phyloP scores from a whole-genome alignment of 1,140 invertebrate genomes.

The Telenomus remus region DNA sequence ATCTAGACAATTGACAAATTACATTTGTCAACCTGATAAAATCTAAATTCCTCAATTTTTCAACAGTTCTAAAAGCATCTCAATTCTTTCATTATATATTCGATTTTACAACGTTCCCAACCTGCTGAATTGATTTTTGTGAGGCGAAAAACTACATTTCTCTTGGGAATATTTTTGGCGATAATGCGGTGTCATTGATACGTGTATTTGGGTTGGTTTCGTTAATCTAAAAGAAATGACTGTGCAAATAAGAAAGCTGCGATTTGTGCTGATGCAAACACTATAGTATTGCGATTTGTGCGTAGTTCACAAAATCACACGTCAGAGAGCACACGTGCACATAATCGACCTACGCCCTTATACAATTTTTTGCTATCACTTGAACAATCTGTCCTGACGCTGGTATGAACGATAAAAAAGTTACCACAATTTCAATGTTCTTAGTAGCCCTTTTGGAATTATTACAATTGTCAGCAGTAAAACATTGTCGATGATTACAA shows the following conservation, averaged over 20 bases:
- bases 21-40: too few relatives aligned
- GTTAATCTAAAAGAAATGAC: slow-evolving; percentile 37
- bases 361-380: slow-evolving; percentile 12
- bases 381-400: background rate
- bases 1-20: too few relatives aligned
- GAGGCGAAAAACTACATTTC: background rate
- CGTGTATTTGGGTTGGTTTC: slow-evolving; percentile 24
- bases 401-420: slow-evolving; percentile 25
- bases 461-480: slow-evolving; percentile 14
- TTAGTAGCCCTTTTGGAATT: slow-evolving; percentile 13
- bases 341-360: slow-evolving; percentile 32
- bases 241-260: slow-evolving; percentile 19
- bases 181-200: slow-evolving; percentile 15
- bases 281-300: slow-evolving; percentile 19
- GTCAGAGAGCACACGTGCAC: slow-evolving; percentile 21
- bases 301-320: slow-evolving; percentile 32
- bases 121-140: too few relatives aligned
- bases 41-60: too few relatives aligned
- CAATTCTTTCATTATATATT: too few relatives aligned
- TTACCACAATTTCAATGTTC: slow-evolving; percentile 14
- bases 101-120: too few relatives aligned
- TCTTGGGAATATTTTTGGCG: background rate
- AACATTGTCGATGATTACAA: slow-evolving; percentile 12
- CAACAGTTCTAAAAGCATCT: too few relatives aligned
- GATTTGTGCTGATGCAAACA: slow-evolving; percentile 33